Base-by-base conservation (phyloP, 2,888 invertebrate genomes). In the Chrysolina oricalcia region DNA sequence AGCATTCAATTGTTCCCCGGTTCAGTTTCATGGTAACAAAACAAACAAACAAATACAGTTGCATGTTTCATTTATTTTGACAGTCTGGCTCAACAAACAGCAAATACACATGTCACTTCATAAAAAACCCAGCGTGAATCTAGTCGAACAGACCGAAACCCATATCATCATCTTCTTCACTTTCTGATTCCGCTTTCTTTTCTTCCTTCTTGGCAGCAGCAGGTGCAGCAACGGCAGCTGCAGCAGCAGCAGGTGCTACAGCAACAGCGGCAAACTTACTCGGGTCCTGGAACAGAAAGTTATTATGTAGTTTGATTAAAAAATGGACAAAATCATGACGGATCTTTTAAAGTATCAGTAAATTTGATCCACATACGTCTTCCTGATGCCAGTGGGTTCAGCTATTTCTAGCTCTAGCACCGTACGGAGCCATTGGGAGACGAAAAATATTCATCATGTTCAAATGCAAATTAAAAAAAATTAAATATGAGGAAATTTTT, bases 81-180 rank as follows among this genome's bases (percentile, higher is more conserved):
- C 85, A 80, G 87, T 87, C 87, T 84, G 86, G 83, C 83, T 84
- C 72, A 82, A 66, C 79, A 80, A 78, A 81, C 72, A 82, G 68
- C 79, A 80, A 78, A 82, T 81, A 77, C 80, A 79, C 72, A 75
- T 27, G 50, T 75, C 66, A 72, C 19, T 53, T 46, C 75, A 50
- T 77, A 78, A 80, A 80, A 75, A 50, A 63, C 56, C 40, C 21
- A 2, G 2, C 0, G 9, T 21, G 46, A 65, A 69, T 71, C 74
- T 95, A 96, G 89, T 96, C 96, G 87, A 96, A 97, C 27, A 97
- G 94, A 89, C 98, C 98, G 90, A 99, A 97, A 89, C 98, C 98
- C 98, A 99, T 98, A 89, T 98, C 98, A 89, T 98, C 98, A 85
- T 98, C 98, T 86, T 95, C 95, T 81, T 97, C 97, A 79, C 93